Conservation (phyloP, 2,113 vertebrate species). For the Apodemus speciosus region DNA sequence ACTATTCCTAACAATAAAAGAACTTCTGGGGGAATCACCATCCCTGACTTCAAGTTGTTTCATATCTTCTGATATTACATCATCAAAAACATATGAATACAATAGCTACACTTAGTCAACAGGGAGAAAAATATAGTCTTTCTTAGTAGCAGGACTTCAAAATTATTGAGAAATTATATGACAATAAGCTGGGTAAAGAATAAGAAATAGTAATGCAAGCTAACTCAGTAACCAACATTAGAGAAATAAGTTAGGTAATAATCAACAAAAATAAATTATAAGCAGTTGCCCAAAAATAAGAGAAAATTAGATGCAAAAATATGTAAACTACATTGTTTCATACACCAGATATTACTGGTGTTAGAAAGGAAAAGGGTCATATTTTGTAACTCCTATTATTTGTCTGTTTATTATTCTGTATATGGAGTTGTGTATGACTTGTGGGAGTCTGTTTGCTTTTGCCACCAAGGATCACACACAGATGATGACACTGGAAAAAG, state of each 20-base stretch:
- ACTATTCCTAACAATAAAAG: no score
- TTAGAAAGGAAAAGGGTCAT: not conserved
- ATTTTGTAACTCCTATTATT: not conserved
- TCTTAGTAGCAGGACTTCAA: not conserved
- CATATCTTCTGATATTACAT: not conserved
- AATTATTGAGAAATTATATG: not conserved
- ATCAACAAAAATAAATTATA: not conserved
- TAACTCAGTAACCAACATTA: not conserved
- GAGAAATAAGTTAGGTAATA: not conserved
- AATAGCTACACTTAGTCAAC: not conserved
- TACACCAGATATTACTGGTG: not conserved
- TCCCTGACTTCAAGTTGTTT: no score
- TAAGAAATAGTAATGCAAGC: not conserved
- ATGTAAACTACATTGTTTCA: not conserved
- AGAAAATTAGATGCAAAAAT: not conserved
- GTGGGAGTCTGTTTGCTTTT: no score
- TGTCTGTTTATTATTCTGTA: not conserved
- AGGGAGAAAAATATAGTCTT: not conserved
- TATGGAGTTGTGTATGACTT: not conserved
- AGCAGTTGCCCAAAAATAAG: not conserved
- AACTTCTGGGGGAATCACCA: no score
- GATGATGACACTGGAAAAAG: not conserved
- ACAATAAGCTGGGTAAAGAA: not conserved
- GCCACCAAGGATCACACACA: not conserved
- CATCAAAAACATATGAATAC: not conserved